Evolutionary conservation across 30 jellyfish, hydroid and myxozoan genomes (phyloP), one percentile per base, ranked within the genome.

Genomic region (Calvadosia cruxmelitensis): DNA sequence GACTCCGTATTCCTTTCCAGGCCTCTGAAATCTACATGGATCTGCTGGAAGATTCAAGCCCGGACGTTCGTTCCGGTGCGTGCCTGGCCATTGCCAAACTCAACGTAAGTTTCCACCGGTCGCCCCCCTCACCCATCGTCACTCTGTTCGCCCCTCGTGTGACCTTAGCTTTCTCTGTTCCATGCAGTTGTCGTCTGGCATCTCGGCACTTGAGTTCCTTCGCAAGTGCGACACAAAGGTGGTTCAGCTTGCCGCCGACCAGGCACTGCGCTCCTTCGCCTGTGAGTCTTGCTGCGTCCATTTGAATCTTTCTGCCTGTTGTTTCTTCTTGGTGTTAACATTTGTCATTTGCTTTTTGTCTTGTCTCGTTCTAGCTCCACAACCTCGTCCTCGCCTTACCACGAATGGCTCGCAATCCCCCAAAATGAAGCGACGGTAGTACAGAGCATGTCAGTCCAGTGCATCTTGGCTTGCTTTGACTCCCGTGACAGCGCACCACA

Each of bases 11-110:
- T 36, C 13, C 34, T 7, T 66, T 27, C 32, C 57, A 78, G 92
- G 92, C 92, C 50, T 53, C 66, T 31, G 92, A 69, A 13, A 42
- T 78, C 1, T 78, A 69, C 52, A 48, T 69, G 2, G 75, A 69
- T 28, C 31, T 78, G 73, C 70, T 78, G 15, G 92, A 78, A 68
- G 70, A 65, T 25, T 61, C 42, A 12, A 75, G 62, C 28, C 75
- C 3, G 24, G 51, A 33, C n/a, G 29, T 31, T 42, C 75, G 92
- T 20, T 31, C 32, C n/a, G 71, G 82, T 10, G 92, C 80, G 0
- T 78, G 82, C 33, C 50, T 29, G 3, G 92, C 92, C 25, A 36
- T 78, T 52, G 63, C 66, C 20, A 66, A 51, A 49, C 69, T 78
- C 2, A 80, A 78, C 81, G 92, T 78, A 69, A 48, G 66, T 3